A percentile compares a stretch with the other conserved stretches of the same genome.
Conservation (phyloP, 2,888 invertebrate genomes). For the Boloria euphrosyne region DNA sequence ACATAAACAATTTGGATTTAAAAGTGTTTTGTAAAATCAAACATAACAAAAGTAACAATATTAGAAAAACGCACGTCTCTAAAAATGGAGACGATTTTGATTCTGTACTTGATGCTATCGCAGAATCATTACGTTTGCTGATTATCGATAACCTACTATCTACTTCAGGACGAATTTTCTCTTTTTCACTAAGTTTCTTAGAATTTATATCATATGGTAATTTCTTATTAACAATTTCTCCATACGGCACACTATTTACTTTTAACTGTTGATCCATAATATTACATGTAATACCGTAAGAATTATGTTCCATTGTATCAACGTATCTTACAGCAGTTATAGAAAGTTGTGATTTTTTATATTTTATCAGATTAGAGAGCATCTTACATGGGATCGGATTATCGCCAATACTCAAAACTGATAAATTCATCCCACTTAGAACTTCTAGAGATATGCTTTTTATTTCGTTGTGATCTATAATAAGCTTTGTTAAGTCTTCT, state of each 20-base stretch:
- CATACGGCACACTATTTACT: conserved; percentile 7
- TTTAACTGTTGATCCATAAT: conserved; percentile 1
- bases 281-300: conserved; percentile 51
- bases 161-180: conserved; percentile 43
- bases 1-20: conserved; percentile 47
- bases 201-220: conserved; percentile 40
- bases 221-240: conserved; percentile 29
- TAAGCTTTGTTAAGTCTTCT: conserved; percentile 49
- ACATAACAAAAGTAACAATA: conserved; percentile 50
- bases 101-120: not conserved
- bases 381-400: conserved; percentile 63
- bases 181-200: conserved; percentile 11
- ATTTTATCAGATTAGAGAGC: conserved; percentile 51
- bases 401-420: conserved; percentile 60
- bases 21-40: conserved; percentile 50
- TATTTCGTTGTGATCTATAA: conserved; percentile 63
- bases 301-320: conserved; percentile 48
- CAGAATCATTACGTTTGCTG: conserved; percentile 29
- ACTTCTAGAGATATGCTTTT: conserved; percentile 49
- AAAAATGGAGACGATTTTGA: conserved; percentile 41
- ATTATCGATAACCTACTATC: conserved; percentile 41
- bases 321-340: conserved; percentile 52
- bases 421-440: conserved; percentile 51
- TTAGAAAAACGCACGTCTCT: conserved; percentile 51
- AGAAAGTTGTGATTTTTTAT: conserved; percentile 37